phyloP scores from a whole-genome alignment of 1,140 invertebrate species.

The Scaptomyza graminum region DNA sequence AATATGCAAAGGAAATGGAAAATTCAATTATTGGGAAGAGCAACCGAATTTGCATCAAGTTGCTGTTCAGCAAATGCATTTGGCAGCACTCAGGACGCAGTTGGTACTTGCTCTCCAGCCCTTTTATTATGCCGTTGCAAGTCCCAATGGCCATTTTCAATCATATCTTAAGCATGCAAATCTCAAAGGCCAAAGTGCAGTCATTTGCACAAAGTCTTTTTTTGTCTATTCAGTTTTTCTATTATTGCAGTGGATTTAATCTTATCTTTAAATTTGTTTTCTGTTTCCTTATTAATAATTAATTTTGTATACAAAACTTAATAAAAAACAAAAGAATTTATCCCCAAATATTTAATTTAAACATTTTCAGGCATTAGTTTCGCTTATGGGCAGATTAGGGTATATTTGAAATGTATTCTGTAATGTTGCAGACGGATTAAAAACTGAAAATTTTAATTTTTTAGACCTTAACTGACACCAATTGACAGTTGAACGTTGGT shows the following conservation, averaged over 20 bases:
- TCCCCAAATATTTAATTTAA: too few relatives aligned
- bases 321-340: too few relatives aligned
- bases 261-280: too few relatives aligned
- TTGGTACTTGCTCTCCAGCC: background rate
- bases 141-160: constrained; percentile 26
- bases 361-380: too few relatives aligned
- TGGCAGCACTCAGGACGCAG: constrained; percentile 5
- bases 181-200: constrained; percentile 59
- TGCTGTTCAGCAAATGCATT: background rate
- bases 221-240: too few relatives aligned
- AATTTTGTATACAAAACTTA: too few relatives aligned
- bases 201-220: constrained; percentile 12
- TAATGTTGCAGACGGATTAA: constrained; percentile 38
- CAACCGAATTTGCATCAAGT: background rate
- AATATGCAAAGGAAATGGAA: background rate
- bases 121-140: background rate
- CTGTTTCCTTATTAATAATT: too few relatives aligned
- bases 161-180: constrained; percentile 71
- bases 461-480: constrained; percentile 13
- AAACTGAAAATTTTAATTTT: constrained; percentile 56
- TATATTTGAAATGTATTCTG: too few relatives aligned
- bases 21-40: background rate
- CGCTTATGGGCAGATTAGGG: too few relatives aligned
- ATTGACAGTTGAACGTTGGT: constrained; percentile 48
- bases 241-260: too few relatives aligned